A percentile compares a stretch with the other conserved stretches of the same genome.
phyloP scores from a whole-genome alignment of 2,888 invertebrate species.

The Oscheius myriophilus region DNA sequence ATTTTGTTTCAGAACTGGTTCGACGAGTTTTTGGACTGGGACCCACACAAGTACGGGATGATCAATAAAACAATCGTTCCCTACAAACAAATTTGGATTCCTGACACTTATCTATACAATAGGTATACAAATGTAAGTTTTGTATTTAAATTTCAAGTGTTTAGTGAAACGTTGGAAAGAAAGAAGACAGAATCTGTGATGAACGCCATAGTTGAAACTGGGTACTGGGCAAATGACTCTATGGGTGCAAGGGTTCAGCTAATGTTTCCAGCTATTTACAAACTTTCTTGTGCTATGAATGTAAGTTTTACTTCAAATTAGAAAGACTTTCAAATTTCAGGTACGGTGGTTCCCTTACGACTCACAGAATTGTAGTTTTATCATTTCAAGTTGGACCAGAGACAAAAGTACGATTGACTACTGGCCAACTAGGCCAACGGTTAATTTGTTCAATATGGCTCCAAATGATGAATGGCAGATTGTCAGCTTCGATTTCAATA shows the following conservation, averaged over 20 bases:
- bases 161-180: conserved; percentile 64
- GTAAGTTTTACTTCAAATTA: no score
- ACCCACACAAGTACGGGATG: conserved; percentile 70
- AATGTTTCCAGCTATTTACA: conserved; percentile 70
- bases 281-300: conserved; percentile 66
- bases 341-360: conserved; percentile 66
- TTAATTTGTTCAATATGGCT: conserved; percentile 67
- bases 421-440: conserved; percentile 52
- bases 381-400: conserved; percentile 68
- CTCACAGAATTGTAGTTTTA: conserved; percentile 67
- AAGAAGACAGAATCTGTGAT: conserved; percentile 68
- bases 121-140: conserved; percentile 44
- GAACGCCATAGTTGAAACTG: conserved; percentile 66
- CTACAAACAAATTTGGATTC: conserved; percentile 68
- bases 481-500: conserved; percentile 61
- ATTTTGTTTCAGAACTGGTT: conserved; percentile 71
- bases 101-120: conserved; percentile 69
- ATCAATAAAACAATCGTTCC: conserved; percentile 71
- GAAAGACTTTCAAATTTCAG: conserved; percentile 32
- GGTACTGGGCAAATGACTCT: conserved; percentile 61
- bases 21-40: conserved; percentile 73
- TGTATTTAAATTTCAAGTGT: background rate
- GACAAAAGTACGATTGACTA: conserved; percentile 67
- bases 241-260: conserved; percentile 63
- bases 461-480: conserved; percentile 69